Evolutionary conservation across 2,888 invertebrate genomes (phyloP), one percentile per base, ranked within the genome.

Genomic region (Prosopocoilus inquinatus): DNA sequence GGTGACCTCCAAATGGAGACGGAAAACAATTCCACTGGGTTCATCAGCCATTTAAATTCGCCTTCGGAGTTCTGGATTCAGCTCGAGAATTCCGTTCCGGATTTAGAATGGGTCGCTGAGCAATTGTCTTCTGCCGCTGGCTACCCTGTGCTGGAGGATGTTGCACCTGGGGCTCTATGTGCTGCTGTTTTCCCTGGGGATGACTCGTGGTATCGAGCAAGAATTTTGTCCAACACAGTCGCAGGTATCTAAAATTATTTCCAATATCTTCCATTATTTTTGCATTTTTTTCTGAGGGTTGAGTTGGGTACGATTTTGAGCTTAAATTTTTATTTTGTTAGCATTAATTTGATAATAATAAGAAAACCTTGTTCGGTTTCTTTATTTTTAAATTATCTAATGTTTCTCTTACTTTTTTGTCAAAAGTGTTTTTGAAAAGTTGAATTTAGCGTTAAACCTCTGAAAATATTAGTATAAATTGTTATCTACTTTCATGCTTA

Each of bases 11-110:
- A 64, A 20, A 45, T 65, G 16, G 62, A 67, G 53, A 59, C 61
- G 11, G 59, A 59, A 47, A 61, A 54, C 5, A 63, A 59, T 36
- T 57, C 58, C 61, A 83, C 81, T 8, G 88, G 87, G 9, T 85
- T 84, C 67, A 80, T 90, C 1, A 86, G 86, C 66, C 86, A 86
- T 65, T 79, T 85, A 1, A 85, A 85, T 66, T 84, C 87, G 0
- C 81, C 87, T 0, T 82, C 83, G 16, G 88, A 90, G 61, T 91
- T 91, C 71, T 90, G 89, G 77, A 79, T 91, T 5, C 90, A 88
- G 62, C 75, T 85, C 58, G 89, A 89, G 65, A 83, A 84, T n/a
- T 78, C 80, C 9, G 75, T 80, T 0, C 70, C 79, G 1, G 81
- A 82, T 58, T 72, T 88, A 5, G 85, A 86, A 66, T 81, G 81